phyloP scores from a whole-genome alignment of 2,888 invertebrate species.

The Nudaria mundana region DNA sequence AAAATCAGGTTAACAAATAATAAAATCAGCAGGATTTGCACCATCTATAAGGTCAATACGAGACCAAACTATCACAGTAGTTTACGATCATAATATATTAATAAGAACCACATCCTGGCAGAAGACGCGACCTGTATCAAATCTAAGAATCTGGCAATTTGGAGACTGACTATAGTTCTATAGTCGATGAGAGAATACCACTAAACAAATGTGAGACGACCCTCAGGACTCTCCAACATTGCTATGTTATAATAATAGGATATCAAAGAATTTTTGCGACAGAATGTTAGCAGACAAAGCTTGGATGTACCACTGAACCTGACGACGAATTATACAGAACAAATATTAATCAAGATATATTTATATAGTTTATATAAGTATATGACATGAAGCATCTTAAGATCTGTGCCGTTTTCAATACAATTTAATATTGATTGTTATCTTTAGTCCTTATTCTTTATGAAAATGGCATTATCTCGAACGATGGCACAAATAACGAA shows the following conservation, averaged over 20 bases:
- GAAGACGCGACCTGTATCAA: slow-evolving; percentile 33
- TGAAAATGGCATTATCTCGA: slow-evolving; percentile 56
- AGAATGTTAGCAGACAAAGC: not conserved
- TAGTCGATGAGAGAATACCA: slow-evolving; percentile 9
- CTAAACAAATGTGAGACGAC: slow-evolving; percentile 13
- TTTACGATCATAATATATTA: slow-evolving; percentile 1
- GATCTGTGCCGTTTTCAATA: slow-evolving; percentile 51
- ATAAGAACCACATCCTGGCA: slow-evolving; percentile 13
- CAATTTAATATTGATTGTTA: not conserved
- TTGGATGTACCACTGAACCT: no score
- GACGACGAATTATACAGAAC: slow-evolving; percentile 31
- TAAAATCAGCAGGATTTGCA: slow-evolving; percentile 8
- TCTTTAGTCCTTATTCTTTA: not conserved
- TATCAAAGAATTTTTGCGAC: slow-evolving; percentile 20
- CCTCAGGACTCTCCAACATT: slow-evolving; percentile 23
- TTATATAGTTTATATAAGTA: slow-evolving; percentile 23
- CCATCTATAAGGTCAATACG: slow-evolving; percentile 23
- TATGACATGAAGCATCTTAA: slow-evolving; percentile 53
- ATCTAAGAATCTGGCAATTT: slow-evolving; percentile 15
- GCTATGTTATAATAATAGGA: slow-evolving; percentile 26
- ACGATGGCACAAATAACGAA: slow-evolving; percentile 47
- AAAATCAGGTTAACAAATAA: slow-evolving; percentile 16
- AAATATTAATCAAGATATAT: slow-evolving; percentile 31
- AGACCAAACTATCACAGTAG: slow-evolving; percentile 11
- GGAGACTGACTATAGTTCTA: no score